Conservation (phyloP, 2,113 vertebrate genomes). For the Phalacrocorax brasilianus region DNA sequence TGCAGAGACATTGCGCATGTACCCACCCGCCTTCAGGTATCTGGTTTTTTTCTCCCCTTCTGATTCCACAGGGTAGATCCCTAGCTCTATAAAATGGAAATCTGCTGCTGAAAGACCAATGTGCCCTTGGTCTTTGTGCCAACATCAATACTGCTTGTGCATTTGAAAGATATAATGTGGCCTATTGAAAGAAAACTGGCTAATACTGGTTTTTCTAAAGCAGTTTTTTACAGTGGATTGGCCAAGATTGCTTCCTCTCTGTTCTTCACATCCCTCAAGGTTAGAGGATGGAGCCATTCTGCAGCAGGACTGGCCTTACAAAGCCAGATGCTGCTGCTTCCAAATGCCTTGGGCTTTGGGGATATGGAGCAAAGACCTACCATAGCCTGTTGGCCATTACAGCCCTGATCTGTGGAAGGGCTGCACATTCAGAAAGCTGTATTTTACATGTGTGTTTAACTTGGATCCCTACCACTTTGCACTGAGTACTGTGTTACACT, state of each 20-base stretch:
- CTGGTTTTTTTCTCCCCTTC: neutral
- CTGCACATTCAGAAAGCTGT: neutral
- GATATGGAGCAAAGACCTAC: neutral
- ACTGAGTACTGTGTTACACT: neutral
- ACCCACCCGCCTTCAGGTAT: conserved; percentile 93
- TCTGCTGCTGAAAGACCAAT: neutral
- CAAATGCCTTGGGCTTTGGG: fast-evolving
- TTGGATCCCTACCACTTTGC: neutral
- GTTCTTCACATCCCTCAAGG: neutral
- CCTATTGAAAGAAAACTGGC: neutral
- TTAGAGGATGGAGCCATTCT: neutral
- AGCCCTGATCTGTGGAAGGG: neutral
- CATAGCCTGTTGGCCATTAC: neutral
- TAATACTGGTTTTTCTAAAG: neutral
- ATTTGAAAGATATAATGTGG: neutral
- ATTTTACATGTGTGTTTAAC: neutral
- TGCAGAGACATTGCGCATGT: conserved; percentile 87
- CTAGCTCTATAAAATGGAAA: neutral
- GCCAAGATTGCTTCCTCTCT: neutral
- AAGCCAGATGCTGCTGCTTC: neutral
- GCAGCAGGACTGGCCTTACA: neutral
- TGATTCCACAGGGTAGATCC: neutral
- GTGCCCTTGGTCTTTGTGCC: neutral
- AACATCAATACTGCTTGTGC: neutral
- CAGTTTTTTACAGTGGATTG: neutral